These are phyloP conservation scores for Camptogramma bilineatum DNA, from an alignment of 2,888 invertebrate genomes.

Conservation along the genomic window DNA sequence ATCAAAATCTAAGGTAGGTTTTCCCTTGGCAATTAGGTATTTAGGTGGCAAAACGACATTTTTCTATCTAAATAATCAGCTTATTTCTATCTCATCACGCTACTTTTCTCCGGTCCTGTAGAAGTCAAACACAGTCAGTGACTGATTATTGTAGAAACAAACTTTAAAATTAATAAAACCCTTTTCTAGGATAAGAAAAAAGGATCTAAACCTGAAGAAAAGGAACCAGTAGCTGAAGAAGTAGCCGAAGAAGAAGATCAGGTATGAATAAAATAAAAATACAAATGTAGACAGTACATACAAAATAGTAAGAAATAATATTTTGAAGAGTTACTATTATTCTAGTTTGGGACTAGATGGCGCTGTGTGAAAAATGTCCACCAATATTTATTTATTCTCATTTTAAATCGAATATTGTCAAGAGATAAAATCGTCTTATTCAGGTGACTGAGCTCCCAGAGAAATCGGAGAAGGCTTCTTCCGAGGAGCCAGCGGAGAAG, in stretches of 20 bases:
- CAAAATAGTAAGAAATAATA: background rate
- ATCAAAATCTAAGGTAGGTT: constrained; percentile 55
- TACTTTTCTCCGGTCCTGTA: too few relatives aligned
- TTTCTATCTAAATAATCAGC: too few relatives aligned
- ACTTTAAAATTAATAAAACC: background rate
- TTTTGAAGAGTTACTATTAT: too few relatives aligned
- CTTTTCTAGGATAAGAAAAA: constrained; percentile 59
- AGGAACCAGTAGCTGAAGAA: constrained; percentile 43
- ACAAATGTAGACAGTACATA: background rate
- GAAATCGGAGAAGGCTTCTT: constrained; percentile 47
- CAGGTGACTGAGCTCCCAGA: constrained; percentile 57
- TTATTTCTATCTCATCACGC: too few relatives aligned
- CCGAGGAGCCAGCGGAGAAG: constrained; percentile 85
- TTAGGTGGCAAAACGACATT: too few relatives aligned
- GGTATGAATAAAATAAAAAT: constrained; percentile 44
- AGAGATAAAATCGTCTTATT: constrained; percentile 6
- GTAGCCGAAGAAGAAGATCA: constrained; percentile 61
- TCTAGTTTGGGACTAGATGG: too few relatives aligned
- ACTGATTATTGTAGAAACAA: background rate
- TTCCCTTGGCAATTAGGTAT: background rate
- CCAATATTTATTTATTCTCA: too few relatives aligned
- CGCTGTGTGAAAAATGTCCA: too few relatives aligned
- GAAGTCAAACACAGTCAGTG: background rate
- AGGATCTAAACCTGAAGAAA: constrained; percentile 48
- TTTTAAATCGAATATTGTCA: background rate